phyloP scores from a whole-genome alignment of 2,113 vertebrate genomes.

The Casuarius casuarius region DNA sequence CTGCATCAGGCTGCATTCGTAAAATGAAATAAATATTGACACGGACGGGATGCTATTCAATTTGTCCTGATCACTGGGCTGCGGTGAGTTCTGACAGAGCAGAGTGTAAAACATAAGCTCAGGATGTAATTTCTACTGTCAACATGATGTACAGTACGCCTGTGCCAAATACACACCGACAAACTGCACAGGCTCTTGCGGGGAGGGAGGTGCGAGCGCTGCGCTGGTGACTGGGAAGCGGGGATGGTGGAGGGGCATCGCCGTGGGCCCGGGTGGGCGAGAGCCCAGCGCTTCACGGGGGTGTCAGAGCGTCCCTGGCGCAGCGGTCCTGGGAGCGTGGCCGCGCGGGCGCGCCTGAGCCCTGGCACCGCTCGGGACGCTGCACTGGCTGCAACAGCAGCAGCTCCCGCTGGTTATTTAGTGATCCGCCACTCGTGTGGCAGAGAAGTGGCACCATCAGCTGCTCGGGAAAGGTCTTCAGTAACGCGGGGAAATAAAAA shows the following conservation, averaged over 20 bases:
- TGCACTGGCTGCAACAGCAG: neutral
- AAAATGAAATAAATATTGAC: conserved; percentile 87
- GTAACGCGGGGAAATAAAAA: neutral
- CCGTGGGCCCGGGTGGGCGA: accelerated
- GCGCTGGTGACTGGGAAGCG: neutral
- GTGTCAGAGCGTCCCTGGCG: neutral
- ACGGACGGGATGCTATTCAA: conserved; percentile 83
- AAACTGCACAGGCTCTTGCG: neutral
- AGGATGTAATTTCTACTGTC: conserved; percentile 87
- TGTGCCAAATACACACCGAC: conserved; percentile 66
- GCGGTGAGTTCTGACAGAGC: conserved; percentile 83
- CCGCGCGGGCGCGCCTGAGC: neutral
- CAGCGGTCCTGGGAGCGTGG: neutral
- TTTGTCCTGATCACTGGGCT: conserved; percentile 88
- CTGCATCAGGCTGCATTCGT: conserved; percentile 67
- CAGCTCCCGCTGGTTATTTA: neutral
- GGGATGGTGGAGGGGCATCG: neutral
- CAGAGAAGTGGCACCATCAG: neutral
- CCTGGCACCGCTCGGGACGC: neutral
- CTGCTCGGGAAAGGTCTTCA: neutral
- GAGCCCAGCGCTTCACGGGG: neutral
- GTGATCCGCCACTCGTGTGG: neutral
- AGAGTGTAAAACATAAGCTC: conserved; percentile 82
- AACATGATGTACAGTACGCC: conserved; percentile 82
- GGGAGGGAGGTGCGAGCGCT: neutral